phyloP scores from a whole-genome alignment of 37 sponge, comb jelly and placozoan species.

The Halisarca cf. caerulea region DNA sequence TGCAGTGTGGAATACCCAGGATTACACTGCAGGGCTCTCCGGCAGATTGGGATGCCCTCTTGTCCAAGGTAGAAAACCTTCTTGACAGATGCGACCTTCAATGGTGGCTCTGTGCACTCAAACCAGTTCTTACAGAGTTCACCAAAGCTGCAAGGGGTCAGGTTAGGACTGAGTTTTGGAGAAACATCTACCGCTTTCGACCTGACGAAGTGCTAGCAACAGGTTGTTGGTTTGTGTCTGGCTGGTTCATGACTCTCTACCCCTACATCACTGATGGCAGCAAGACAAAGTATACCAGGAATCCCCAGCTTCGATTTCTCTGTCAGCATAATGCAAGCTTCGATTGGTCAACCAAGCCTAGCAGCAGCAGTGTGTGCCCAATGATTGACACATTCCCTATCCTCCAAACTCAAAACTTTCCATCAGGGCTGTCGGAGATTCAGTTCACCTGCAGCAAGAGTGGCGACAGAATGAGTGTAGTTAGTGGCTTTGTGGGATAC shows the following conservation, averaged over 20 bases:
- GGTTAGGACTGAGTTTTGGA: background rate
- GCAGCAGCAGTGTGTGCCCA: background rate
- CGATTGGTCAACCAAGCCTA: background rate
- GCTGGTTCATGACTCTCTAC: constrained; percentile 9
- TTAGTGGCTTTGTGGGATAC: constrained; percentile 6
- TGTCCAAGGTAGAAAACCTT: background rate
- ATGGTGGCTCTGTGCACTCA: constrained; percentile 25
- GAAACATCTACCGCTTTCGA: constrained; percentile 13
- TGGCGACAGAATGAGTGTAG: background rate
- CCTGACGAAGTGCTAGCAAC: background rate
- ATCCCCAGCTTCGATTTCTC: background rate
- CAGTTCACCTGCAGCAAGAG: background rate
- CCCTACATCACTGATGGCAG: background rate
- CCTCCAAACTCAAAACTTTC: background rate
- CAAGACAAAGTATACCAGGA: background rate
- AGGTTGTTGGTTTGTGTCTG: constrained; percentile 19
- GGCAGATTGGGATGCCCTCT: background rate
- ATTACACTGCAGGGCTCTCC: background rate
- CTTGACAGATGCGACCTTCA: background rate
- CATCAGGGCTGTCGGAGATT: background rate
- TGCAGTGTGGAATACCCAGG: constrained; percentile 4
- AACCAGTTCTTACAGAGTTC: constrained; percentile 1
- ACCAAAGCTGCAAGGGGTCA: background rate
- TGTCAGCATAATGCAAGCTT: background rate
- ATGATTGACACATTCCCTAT: background rate